Evolutionary conservation across 2,888 invertebrate genomes (phyloP).

Genomic region (Fissipunctia ypsillon): DNA sequence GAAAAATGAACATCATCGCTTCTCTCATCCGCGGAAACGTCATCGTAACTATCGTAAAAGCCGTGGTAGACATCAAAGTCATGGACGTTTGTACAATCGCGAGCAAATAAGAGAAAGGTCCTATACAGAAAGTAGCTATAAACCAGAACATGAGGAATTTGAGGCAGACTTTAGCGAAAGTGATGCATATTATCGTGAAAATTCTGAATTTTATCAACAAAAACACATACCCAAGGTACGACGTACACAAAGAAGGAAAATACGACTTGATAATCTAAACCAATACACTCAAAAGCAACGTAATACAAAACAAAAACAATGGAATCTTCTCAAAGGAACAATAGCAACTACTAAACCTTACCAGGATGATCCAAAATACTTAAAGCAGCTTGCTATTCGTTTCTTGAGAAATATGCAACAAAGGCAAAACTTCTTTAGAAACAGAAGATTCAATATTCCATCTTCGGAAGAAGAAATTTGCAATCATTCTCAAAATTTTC

Average conservation of each 20-base stretch:
- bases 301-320: not conserved
- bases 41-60: slow-evolving; percentile 17
- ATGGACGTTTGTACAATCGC: not conserved
- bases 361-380: slow-evolving; percentile 11
- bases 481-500: not conserved
- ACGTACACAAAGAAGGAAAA: not conserved
- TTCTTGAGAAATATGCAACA: slow-evolving; percentile 18
- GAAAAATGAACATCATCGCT: not conserved
- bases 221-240: not conserved
- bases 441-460: slow-evolving; percentile 21
- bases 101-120: not conserved
- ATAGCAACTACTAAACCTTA: not conserved
- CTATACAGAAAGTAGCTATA: not conserved
- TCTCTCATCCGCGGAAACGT: not conserved
- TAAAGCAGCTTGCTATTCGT: slow-evolving; percentile 8
- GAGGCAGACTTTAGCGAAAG: not conserved
- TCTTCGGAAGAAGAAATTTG: slow-evolving; percentile 22
- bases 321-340: not conserved
- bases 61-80: not conserved
- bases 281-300: not conserved
- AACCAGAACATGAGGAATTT: not conserved
- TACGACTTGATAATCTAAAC: not conserved
- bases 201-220: not conserved
- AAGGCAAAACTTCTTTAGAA: slow-evolving; percentile 5
- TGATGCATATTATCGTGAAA: not conserved